Conservation (phyloP, 2,797 vertebrate genomes). For the Octomys mimax region DNA sequence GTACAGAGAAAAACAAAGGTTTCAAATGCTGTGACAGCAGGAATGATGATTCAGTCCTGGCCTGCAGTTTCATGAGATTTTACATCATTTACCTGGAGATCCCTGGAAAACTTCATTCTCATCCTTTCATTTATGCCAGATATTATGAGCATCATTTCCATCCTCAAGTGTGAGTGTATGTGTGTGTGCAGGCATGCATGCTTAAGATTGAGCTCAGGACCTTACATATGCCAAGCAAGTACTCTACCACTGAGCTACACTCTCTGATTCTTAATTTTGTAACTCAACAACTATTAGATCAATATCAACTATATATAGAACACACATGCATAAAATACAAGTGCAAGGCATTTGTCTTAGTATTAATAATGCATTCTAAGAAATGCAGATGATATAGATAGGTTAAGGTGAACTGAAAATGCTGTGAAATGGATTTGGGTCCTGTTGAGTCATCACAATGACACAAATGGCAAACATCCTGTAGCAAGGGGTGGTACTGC, state of each 20-base stretch:
- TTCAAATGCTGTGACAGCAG: neutral
- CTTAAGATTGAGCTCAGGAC: neutral
- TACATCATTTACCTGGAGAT: neutral
- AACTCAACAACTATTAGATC: constrained; percentile 4
- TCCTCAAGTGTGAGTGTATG: neutral
- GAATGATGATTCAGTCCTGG: neutral
- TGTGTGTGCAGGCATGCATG: neutral
- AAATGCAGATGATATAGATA: constrained; percentile 9
- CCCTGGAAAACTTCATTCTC: constrained; percentile 10
- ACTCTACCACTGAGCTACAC: neutral
- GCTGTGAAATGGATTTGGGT: neutral
- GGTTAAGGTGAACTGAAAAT: neutral
- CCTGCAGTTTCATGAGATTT: neutral
- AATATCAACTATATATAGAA: neutral
- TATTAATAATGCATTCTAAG: neutral
- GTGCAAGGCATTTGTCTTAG: neutral
- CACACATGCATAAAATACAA: neutral
- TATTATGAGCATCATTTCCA: neutral
- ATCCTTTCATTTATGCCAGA: neutral
- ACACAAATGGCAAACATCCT: neutral
- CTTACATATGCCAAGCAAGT: neutral
- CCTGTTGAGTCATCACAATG: neutral
- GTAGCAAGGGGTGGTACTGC: neutral
- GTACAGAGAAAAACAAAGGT: neutral
- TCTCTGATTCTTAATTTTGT: neutral